Evolutionary conservation across 2,888 invertebrate genomes (phyloP).

Genomic region (Trisateles emortualis): DNA sequence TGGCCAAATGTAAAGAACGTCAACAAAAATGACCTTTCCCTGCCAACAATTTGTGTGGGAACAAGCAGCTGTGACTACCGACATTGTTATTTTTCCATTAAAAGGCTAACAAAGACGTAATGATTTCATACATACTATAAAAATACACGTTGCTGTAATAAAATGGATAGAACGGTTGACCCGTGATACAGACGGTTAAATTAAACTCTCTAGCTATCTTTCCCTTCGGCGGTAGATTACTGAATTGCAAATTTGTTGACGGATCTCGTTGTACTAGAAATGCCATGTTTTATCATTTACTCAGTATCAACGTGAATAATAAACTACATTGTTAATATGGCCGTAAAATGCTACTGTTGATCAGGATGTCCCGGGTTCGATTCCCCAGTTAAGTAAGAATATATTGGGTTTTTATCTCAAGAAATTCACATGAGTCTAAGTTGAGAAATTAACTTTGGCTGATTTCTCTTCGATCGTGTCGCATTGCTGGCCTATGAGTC

Average conservation of each 20-base stretch:
- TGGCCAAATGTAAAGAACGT: background rate
- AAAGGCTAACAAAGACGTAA: constrained; percentile 21
- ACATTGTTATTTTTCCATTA: constrained; percentile 38
- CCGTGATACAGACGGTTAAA: constrained; percentile 52
- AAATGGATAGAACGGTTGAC: constrained; percentile 42
- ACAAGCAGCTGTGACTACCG: constrained; percentile 28
- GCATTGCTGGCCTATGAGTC: too few relatives aligned
- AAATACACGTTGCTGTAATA: constrained; percentile 22
- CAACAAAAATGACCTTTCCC: constrained; percentile 8
- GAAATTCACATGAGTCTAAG: too few relatives aligned
- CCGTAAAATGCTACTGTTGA: too few relatives aligned
- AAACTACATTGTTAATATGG: too few relatives aligned
- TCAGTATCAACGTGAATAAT: too few relatives aligned
- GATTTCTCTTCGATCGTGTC: too few relatives aligned
- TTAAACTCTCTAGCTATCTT: constrained; percentile 59
- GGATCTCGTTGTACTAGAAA: constrained; percentile 49
- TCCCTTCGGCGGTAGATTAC: constrained; percentile 63
- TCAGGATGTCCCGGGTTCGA: too few relatives aligned
- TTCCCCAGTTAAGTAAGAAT: too few relatives aligned
- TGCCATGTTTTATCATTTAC: constrained; percentile 14
- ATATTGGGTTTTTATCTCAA: too few relatives aligned
- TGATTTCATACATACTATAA: constrained; percentile 35
- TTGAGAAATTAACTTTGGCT: too few relatives aligned
- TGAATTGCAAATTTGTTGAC: constrained; percentile 67
- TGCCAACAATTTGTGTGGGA: constrained; percentile 32